These are phyloP conservation scores for Eurytoma californica DNA, from an alignment of 2,888 invertebrate species.

Conservation along the genomic window DNA sequence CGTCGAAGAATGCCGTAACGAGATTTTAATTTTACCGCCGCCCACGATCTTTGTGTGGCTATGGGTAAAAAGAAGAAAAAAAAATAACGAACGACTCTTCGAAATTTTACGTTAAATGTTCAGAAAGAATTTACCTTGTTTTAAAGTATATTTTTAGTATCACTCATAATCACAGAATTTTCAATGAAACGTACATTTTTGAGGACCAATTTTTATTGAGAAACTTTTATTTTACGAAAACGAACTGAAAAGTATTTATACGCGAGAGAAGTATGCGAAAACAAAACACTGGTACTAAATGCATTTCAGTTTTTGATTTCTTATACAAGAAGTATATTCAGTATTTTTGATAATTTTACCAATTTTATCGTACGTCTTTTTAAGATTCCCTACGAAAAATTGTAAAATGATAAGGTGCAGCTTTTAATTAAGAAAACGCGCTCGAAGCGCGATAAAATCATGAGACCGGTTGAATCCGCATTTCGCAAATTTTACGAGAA, in stretches of 20 bases:
- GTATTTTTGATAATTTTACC: slow-evolving; percentile 52
- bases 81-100: no score
- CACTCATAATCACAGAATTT: slow-evolving; percentile 26
- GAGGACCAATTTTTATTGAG: slow-evolving; percentile 40
- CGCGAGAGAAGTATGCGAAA: neutral
- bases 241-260: slow-evolving; percentile 37
- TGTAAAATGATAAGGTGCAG: slow-evolving; percentile 6
- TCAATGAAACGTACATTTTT: slow-evolving; percentile 39
- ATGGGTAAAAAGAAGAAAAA: no score
- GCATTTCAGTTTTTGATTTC: slow-evolving; percentile 37
- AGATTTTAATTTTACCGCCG: slow-evolving; percentile 35
- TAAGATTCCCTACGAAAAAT: slow-evolving; percentile 4
- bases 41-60: neutral
- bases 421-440: no score
- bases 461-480: no score
- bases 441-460: no score
- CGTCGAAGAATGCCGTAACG: slow-evolving; percentile 29
- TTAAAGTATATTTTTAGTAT: slow-evolving; percentile 15
- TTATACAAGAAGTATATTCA: slow-evolving; percentile 19
- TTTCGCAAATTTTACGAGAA: neutral
- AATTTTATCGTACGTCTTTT: slow-evolving; percentile 32
- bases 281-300: neutral
- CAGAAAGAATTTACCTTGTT: slow-evolving; percentile 4
- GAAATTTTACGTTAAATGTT: neutral
- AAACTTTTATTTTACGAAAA: slow-evolving; percentile 40